Conservation (phyloP, 2,888 invertebrate genomes). For the Elmis aenea region DNA sequence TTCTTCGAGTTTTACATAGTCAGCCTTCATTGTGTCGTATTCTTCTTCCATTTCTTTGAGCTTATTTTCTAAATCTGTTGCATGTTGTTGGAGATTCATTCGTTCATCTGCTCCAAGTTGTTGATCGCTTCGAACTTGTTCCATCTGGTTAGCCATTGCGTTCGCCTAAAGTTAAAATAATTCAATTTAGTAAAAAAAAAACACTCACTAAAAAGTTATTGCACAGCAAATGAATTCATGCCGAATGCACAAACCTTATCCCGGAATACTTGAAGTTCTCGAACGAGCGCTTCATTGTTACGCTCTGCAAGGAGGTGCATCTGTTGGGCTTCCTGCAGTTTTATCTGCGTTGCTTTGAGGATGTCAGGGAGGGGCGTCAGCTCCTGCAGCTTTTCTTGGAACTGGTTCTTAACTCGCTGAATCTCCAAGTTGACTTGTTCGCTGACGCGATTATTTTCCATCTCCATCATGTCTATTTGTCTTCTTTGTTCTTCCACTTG, state of each 20-base stretch:
- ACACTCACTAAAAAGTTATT: not conserved
- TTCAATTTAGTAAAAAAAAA: not conserved
- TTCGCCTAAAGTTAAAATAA: constrained; percentile 28
- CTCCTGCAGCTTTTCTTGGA: constrained; percentile 68
- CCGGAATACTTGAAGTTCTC: constrained; percentile 58
- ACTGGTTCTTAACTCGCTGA: constrained; percentile 63
- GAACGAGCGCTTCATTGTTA: constrained; percentile 60
- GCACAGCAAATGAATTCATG: not conserved
- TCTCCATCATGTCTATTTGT: constrained; percentile 66
- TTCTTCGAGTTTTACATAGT: constrained; percentile 56
- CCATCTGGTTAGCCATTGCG: constrained; percentile 47
- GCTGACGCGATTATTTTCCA: constrained; percentile 65
- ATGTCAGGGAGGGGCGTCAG: constrained; percentile 65
- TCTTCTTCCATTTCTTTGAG: constrained; percentile 38
- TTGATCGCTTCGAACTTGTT: constrained; percentile 51
- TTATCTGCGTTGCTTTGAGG: constrained; percentile 61
- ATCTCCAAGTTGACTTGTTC: constrained; percentile 69
- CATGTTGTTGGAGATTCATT: constrained; percentile 38
- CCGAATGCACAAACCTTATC: constrained; percentile 49
- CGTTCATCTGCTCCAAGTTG: constrained; percentile 49
- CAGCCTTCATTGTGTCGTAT: constrained; percentile 36
- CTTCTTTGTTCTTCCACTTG: constrained; percentile 65
- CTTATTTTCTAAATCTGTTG: constrained; percentile 36
- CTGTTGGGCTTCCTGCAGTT: constrained; percentile 65
- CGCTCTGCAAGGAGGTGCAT: constrained; percentile 61